phyloP scores from a whole-genome alignment of 2,797 vertebrate species.

The Galagoides demidoff region DNA sequence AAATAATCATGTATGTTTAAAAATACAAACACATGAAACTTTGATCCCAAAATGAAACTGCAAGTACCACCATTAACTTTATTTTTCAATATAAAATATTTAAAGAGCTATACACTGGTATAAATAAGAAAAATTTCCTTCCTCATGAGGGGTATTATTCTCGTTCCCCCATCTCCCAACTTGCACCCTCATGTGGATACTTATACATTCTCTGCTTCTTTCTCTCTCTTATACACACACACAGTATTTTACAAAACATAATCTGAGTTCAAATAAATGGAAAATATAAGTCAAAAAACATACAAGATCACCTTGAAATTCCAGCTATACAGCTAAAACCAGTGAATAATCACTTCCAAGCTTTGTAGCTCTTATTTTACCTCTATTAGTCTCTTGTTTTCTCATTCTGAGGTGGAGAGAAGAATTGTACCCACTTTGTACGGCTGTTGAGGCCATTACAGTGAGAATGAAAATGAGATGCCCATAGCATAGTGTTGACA shows the following conservation, averaged over 20 bases:
- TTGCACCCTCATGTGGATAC: not conserved
- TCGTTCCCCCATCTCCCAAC: not conserved
- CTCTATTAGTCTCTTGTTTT: not conserved
- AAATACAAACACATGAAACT: not conserved
- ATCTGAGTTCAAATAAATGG: constrained; percentile 8
- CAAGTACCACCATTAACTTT: not conserved
- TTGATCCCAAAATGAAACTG: not conserved
- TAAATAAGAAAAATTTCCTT: not conserved
- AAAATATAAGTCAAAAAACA: not conserved
- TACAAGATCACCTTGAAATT: constrained; percentile 11
- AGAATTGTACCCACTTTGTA: not conserved
- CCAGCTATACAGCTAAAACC: not conserved
- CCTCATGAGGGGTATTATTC: not conserved
- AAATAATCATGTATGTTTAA: not conserved
- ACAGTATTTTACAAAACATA: not conserved
- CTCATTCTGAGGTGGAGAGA: not conserved
- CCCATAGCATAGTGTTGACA: not conserved
- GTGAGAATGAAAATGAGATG: not conserved
- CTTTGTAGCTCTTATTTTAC: not conserved
- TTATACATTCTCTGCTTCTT: too few relatives aligned
- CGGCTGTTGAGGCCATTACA: not conserved
- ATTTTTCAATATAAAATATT: constrained; percentile 23
- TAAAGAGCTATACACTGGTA: not conserved
- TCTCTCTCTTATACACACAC: not conserved
- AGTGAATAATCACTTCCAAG: constrained; percentile 14